Evolutionary conservation across 1,140 invertebrate genomes (phyloP).

Genomic region (Drosophila pallidifrons): DNA sequence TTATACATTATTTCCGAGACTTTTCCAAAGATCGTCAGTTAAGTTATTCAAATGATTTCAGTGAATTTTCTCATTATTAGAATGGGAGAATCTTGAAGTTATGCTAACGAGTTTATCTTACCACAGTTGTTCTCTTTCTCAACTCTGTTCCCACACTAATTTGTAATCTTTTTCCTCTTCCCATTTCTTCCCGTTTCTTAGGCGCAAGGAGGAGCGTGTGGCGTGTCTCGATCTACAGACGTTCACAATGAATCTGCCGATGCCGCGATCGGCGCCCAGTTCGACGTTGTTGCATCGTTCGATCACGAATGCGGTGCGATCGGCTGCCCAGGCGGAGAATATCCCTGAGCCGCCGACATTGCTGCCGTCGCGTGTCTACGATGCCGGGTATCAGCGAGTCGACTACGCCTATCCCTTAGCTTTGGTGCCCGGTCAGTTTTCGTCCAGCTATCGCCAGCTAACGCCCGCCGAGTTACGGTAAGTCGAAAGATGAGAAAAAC

Average conservation of each 20-base stretch:
- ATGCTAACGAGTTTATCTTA: too few relatives aligned
- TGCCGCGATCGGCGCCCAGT: constrained; percentile 53
- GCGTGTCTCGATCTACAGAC: constrained; percentile 81
- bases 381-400: constrained; percentile 40
- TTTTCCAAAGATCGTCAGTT: too few relatives aligned
- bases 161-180: background rate
- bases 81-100: too few relatives aligned
- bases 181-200: constrained; percentile 23
- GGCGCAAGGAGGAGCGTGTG: constrained; percentile 79
- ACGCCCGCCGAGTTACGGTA: constrained; percentile 88
- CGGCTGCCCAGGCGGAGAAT: constrained; percentile 63
- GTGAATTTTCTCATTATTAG: too few relatives aligned
- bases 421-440: constrained; percentile 96
- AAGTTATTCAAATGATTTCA: too few relatives aligned
- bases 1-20: too few relatives aligned
- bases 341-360: constrained; percentile 63
- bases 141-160: background rate
- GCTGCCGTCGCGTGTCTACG: constrained; percentile 46
- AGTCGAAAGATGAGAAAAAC: constrained; percentile 35
- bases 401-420: constrained; percentile 92
- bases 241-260: constrained; percentile 76
- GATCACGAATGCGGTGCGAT: constrained; percentile 51
- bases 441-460: constrained; percentile 91
- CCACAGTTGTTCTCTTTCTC: too few relatives aligned
- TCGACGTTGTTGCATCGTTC: constrained; percentile 58